Evolutionary conservation across 2,888 invertebrate species (phyloP), one percentile per base, ranked within the genome.

Genomic region (Drosophila planitibia): DNA sequence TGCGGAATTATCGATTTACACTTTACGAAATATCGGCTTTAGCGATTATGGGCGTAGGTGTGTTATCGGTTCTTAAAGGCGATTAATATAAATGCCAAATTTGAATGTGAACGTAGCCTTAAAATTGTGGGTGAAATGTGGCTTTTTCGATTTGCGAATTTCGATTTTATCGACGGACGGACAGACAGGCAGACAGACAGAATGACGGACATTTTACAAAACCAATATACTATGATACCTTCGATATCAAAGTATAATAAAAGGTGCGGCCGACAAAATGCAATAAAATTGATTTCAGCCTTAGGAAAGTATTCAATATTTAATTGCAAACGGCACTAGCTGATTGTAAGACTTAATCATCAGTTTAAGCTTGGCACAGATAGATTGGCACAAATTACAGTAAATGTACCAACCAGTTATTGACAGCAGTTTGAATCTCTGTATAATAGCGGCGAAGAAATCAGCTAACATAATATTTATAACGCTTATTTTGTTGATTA

Each of bases 231-330:
- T 14, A 14, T 35, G 33, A 14, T 14, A 35, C 33, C 14, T 35
- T 35, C 33, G 33, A 14, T 35, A 35, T 14, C 1, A 35, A 35
- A 14, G 14, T 14, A 35, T 35, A 35, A 25, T 16, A 47, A 25
- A 51, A 49, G 58, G 62, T 35, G 63, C 65, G 78, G 68, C 78
- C 82, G 79, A 78, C 79, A 78, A 82, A 81, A 53, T 61, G 14
- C 58, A 49, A 52, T 64, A 22, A 51, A 77, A 58, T 54, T 52
- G 60, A 30, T 54, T 63, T 54, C 54, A 60, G 55, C 39, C 52
- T 60, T 63, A 16, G 6, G 10, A 19, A 39, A 51, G 30, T 52
- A 53, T n/a, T 58, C 12, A 33, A 33, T 25, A 60, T 37, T 59
- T 57, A 37, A 39, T 35, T 22, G n/a, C 1, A 22, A 35, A 41